phyloP scores from a whole-genome alignment of 1,140 invertebrate species.

The Babylonia areolata region DNA sequence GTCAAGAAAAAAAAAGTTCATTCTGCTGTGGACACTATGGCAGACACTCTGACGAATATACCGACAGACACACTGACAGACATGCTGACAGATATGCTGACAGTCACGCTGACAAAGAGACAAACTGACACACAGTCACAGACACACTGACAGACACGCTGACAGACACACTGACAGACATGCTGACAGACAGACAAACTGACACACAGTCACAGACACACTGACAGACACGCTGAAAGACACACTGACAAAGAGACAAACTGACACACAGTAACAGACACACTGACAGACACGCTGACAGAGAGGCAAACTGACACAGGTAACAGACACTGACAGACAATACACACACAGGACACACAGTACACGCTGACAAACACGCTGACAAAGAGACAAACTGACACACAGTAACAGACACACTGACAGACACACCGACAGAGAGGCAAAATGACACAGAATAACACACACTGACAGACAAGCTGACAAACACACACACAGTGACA shows the following conservation, averaged over 20 bases:
- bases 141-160: neutral
- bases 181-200: neutral
- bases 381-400: neutral
- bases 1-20: too few species aligned
- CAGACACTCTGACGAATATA: too few species aligned
- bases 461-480: too few species aligned
- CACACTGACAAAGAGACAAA: neutral
- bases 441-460: neutral
- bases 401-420: slow-evolving; percentile 4
- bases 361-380: neutral
- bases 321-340: neutral
- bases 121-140: too few species aligned
- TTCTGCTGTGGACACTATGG: too few species aligned
- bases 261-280: slow-evolving; percentile 5
- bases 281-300: neutral
- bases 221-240: neutral
- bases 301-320: neutral
- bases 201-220: neutral
- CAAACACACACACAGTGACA: neutral
- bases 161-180: neutral
- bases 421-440: neutral
- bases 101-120: too few species aligned
- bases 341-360: neutral
- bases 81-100: neutral
- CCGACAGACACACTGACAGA: neutral